Conservation (phyloP, 2,888 invertebrate species). For the Drosophila atroscutellata region DNA sequence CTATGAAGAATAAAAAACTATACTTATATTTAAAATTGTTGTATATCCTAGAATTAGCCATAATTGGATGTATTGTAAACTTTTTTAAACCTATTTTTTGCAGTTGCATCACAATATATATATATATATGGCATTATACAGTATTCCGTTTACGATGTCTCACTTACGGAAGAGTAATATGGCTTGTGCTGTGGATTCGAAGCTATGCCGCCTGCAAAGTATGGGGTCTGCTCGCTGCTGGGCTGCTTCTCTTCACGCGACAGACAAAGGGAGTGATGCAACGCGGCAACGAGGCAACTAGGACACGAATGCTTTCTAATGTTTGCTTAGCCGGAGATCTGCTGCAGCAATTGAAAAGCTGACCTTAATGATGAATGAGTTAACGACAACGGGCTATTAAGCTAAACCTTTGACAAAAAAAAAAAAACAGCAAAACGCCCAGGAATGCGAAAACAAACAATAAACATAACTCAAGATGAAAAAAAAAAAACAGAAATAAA, state of each 20-base stretch:
- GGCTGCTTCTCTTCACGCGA: background rate
- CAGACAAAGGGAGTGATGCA: slow-evolving; percentile 5
- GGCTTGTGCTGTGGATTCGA: no score
- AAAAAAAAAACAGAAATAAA: slow-evolving; percentile 52
- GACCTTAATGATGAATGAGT: slow-evolving; percentile 70
- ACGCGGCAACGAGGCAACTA: slow-evolving; percentile 1
- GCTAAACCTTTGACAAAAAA: slow-evolving; percentile 40
- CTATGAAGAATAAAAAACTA: background rate
- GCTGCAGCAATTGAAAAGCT: slow-evolving; percentile 49
- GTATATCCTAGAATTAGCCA: background rate
- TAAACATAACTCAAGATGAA: slow-evolving; percentile 65
- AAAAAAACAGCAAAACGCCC: slow-evolving; percentile 39
- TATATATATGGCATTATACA: background rate
- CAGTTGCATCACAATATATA: background rate
- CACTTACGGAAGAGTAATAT: no score
- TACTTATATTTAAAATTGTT: background rate
- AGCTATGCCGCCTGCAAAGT: no score
- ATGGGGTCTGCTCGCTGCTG: background rate
- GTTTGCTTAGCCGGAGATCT: slow-evolving; percentile 7
- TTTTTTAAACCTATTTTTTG: background rate
- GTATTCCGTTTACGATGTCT: background rate
- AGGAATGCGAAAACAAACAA: slow-evolving; percentile 67
- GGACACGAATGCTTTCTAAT: slow-evolving; percentile 39
- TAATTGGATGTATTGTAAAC: background rate
- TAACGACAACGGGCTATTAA: slow-evolving; percentile 45